These are phyloP conservation scores for Candoia aspera DNA, from an alignment of 2,113 vertebrate genomes.

Conservation along the genomic window DNA sequence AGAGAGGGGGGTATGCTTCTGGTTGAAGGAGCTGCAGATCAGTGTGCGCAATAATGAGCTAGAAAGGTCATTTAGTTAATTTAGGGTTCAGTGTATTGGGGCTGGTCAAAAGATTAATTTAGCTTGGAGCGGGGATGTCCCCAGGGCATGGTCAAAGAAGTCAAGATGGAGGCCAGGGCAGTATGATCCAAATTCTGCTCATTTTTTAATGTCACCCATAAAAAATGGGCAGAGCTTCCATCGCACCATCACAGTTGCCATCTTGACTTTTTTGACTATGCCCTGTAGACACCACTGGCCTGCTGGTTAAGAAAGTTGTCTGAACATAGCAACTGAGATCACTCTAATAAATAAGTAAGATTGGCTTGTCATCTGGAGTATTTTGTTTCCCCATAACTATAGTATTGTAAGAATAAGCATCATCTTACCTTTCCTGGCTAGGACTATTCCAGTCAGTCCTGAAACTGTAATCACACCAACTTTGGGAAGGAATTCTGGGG, in stretches of 20 bases:
- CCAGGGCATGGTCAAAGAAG: not conserved
- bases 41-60: too few species aligned
- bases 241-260: not conserved
- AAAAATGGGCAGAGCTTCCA: not conserved
- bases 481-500: conserved; percentile 85
- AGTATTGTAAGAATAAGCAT: not conserved
- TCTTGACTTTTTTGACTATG: not conserved
- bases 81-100: too few species aligned
- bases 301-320: not conserved
- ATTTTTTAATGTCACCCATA: not conserved
- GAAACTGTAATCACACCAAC: conserved; percentile 80
- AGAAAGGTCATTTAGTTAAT: too few species aligned
- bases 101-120: not conserved
- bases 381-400: not conserved
- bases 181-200: not conserved
- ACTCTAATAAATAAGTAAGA: not conserved
- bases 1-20: too few species aligned
- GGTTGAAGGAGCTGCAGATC: too few species aligned
- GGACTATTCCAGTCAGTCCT: conserved; percentile 81
- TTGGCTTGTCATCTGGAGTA: not conserved
- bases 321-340: not conserved
- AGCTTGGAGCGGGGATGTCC: not conserved
- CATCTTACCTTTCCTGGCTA: conserved; percentile 83
- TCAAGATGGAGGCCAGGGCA: not conserved
- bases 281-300: not conserved